phyloP scores from a whole-genome alignment of 2,888 invertebrate genomes.

The Lithophane socia region DNA sequence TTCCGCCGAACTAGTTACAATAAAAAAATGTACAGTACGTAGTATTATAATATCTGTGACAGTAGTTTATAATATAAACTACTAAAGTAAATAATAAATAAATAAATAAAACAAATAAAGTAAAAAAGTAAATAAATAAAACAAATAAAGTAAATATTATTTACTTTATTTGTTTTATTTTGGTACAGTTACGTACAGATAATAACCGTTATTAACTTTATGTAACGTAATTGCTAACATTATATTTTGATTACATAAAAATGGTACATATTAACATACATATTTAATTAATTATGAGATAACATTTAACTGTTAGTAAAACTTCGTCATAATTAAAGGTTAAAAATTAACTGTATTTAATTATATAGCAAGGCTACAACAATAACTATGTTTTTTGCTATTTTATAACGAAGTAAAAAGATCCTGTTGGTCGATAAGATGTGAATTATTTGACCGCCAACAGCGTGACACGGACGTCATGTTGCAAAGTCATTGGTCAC shows the following conservation, averaged over 20 bases:
- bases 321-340: not conserved
- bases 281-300: conserved; percentile 13
- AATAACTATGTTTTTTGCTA: not conserved
- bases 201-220: conserved; percentile 17
- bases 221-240: conserved; percentile 33
- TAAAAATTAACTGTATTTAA: not conserved
- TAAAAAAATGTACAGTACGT: not conserved
- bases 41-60: no score
- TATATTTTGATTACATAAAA: conserved; percentile 32
- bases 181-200: not conserved
- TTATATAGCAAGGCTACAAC: not conserved
- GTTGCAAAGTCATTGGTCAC: conserved; percentile 19
- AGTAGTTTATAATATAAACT: no score
- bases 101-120: no score
- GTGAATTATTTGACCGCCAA: conserved; percentile 24
- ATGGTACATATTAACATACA: conserved; percentile 4
- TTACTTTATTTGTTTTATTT: not conserved
- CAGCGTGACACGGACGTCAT: conserved; percentile 2
- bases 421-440: conserved; percentile 17
- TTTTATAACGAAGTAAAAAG: not conserved
- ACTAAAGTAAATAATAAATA: no score
- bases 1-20: not conserved
- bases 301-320: not conserved
- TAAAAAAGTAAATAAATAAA: no score
- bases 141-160: no score